A percentile compares a stretch with the other conserved stretches of the same genome.
Evolutionary conservation across 2,113 vertebrate genomes (phyloP).

Genomic region (Eurypyga helias): DNA sequence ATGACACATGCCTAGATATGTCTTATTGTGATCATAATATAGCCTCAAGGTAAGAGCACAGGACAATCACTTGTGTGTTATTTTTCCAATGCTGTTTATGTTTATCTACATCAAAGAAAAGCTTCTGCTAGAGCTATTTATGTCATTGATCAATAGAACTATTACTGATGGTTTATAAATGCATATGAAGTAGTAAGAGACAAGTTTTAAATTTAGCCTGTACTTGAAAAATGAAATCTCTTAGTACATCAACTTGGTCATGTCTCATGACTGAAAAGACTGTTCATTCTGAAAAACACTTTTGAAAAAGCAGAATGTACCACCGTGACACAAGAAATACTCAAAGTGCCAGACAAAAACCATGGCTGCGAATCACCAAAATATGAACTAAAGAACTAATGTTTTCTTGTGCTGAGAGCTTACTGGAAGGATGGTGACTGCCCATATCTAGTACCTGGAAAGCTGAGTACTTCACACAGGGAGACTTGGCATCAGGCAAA

Average conservation of each 20-base stretch:
- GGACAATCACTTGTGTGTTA: conserved; percentile 40
- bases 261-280: conserved; percentile 15
- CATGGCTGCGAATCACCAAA: background rate
- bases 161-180: conserved; percentile 31
- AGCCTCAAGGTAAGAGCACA: conserved; percentile 60
- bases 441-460: background rate
- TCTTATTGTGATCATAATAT: conserved; percentile 64
- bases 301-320: background rate
- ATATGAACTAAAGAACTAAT: background rate
- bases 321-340: background rate
- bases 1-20: conserved; percentile 72
- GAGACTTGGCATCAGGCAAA: background rate
- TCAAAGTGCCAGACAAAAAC: background rate
- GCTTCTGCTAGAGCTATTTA: conserved; percentile 16
- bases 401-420: background rate
- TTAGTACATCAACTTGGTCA: conserved; percentile 7
- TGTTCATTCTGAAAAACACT: conserved; percentile 8
- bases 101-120: conserved; percentile 39
- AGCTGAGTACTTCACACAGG: background rate
- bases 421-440: background rate
- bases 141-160: conserved; percentile 21
- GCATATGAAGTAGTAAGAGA: background rate
- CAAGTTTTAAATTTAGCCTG: conserved; percentile 11
- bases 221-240: conserved; percentile 24
- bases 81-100: conserved; percentile 45